Base-by-base conservation (phyloP, 2,113 vertebrate genomes). In the Ellobius talpinus region DNA sequence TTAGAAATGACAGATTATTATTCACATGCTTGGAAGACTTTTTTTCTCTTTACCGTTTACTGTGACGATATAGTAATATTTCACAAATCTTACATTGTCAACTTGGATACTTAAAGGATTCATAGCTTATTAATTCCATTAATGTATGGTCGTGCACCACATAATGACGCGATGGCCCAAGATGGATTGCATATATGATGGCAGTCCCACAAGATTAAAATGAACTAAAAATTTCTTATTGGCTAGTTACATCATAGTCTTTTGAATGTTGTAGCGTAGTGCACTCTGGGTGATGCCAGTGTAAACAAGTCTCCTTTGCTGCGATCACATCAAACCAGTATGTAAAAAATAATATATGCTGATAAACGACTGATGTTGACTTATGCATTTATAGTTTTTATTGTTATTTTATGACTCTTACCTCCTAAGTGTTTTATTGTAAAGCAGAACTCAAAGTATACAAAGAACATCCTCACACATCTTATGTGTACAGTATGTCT, bases 121-220 rank as follows among this genome's bases (percentile, higher is more conserved):
- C n/a, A 94, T 2, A 94, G 12, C 45, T 93, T 91, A 89, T 93
- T 73, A 92, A 95, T 85, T 77, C 45, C 42, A 89, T 81, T 87
- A 90, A 86, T 78, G 86, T 65, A 90, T 19, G 87, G 17, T 74
- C 26, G 55, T 89, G 42, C 5, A 65, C 66, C 42, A 50, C 17
- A 84, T 73, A 94, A 84, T 84, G 50, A 61, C 47, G 4, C 16
- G 17, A 58, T 55, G 23, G 21, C 5, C 42, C 50, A 17, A 90
- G 87, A 90, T 26, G 72, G 78, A 66, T 66, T 66, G 78, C 45
- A 21, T 50, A 73, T 63, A 73, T 39, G 52, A 63, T n/a, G 63
- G 16, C 31, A 1, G 66, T 85, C 42, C 79, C 39, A 50, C 63
- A 29, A 63, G 42, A 52, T 89, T 84, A 63, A 42, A 50, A 74